A percentile compares a stretch with the other conserved stretches of the same genome.
phyloP scores from a whole-genome alignment of 2,797 vertebrate species.

The Acanthurus tractus region DNA sequence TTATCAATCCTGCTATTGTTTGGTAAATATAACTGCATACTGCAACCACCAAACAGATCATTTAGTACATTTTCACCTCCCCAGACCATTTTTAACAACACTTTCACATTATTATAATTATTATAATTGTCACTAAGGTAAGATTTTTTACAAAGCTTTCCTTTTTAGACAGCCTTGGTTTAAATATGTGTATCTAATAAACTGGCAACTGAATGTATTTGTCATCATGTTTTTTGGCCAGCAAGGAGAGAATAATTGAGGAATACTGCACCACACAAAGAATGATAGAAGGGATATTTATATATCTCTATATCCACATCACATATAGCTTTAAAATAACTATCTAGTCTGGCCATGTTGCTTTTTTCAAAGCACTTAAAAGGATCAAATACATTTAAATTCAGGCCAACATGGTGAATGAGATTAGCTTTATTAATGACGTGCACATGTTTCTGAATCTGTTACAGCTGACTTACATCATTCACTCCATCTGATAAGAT shows the following conservation, averaged over 20 bases:
- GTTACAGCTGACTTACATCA: constrained; percentile 51
- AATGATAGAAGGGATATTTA: neutral
- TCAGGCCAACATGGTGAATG: neutral
- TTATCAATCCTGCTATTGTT: too few species aligned
- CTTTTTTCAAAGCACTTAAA: neutral
- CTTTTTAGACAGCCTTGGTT: neutral
- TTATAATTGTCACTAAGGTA: neutral
- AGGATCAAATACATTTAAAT: neutral
- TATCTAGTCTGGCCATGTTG: neutral
- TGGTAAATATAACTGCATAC: neutral
- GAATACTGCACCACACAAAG: too few species aligned
- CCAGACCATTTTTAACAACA: neutral
- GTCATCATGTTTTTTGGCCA: neutral
- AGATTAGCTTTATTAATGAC: constrained; percentile 7
- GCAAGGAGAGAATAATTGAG: too few species aligned
- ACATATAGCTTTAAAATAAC: neutral
- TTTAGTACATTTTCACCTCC: neutral
- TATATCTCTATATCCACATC: neutral
- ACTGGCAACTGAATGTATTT: neutral
- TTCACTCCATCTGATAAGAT: constrained; percentile 42
- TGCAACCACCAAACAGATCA: neutral
- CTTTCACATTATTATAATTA: too few species aligned
- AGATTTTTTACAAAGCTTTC: neutral
- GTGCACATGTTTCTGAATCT: constrained; percentile 24
- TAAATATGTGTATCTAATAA: neutral